Conservation (phyloP, 2,888 invertebrate genomes). For the Agonopterix heracliana region DNA sequence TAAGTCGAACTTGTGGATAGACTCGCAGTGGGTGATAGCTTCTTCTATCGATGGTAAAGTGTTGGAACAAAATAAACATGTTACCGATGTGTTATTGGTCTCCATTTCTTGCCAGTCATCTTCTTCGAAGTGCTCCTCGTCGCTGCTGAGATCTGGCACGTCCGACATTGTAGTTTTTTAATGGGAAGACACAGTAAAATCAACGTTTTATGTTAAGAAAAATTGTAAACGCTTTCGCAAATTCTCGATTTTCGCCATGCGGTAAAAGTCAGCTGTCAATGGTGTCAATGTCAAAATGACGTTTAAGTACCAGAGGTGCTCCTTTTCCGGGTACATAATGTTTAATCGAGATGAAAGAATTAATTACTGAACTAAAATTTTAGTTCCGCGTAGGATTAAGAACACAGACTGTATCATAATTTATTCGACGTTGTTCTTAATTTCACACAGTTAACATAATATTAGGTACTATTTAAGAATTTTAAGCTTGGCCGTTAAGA, state of each 20-base stretch:
- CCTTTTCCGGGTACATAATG: no score
- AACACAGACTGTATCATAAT: no score
- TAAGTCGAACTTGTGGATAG: slow-evolving; percentile 80
- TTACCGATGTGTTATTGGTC: slow-evolving; percentile 47
- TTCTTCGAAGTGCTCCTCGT: slow-evolving; percentile 65
- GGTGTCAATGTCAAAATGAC: no score
- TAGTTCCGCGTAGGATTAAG: no score
- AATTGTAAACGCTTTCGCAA: background rate
- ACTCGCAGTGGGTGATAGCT: slow-evolving; percentile 81
- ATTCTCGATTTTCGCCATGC: background rate
- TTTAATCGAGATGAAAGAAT: no score
- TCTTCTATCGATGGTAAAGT: slow-evolving; percentile 77
- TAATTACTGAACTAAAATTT: no score
- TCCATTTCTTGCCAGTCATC: slow-evolving; percentile 73
- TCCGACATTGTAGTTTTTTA: slow-evolving; percentile 46
- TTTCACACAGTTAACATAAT: no score
- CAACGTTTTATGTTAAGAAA: background rate
- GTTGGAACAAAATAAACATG: slow-evolving; percentile 85
- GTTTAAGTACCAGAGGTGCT: no score
- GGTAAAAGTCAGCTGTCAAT: background rate
- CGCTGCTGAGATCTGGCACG: slow-evolving; percentile 68
- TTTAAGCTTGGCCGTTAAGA: no score
- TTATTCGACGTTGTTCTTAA: no score
- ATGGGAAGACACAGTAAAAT: no score
- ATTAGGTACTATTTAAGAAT: no score